Base-by-base conservation (phyloP, 2,113 vertebrate species). In the Tragulus kanchil region DNA sequence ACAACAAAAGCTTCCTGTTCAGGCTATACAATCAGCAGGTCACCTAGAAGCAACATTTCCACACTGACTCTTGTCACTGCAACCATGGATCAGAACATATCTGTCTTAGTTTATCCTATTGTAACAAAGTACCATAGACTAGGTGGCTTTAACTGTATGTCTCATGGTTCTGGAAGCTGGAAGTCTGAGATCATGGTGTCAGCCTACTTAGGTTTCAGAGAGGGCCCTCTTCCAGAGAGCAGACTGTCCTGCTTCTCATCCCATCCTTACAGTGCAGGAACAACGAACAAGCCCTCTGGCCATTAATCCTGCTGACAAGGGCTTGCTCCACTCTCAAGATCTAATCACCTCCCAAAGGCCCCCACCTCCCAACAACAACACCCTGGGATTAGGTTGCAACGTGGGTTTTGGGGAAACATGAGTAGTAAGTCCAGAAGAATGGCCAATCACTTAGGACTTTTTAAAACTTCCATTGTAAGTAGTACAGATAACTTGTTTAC, bases 71-170 rank as follows among this genome's bases (percentile, higher is more conserved):
- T 48, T 3, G 36, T 23, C 19, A 7, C 75, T 11, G 21, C 1
- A 13, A 6, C 8, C 0, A 21, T 4, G 69, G 4, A 1, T n/a
- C 62, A 4, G 62, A 12, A 5, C 26, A 1, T 8, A 28, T 14
- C n/a, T 83, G 16, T 21, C 64, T 56, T 4, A n/a, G 56, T 48
- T 89, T 17, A 26, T 9, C 28, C 71, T 58, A 52, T 45, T 8
- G 21, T n/a, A 14, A 50, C 54, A 19, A 8, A 73, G 42, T 42
- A 6, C 67, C 50, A 0, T 4, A 21, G 65, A n/a, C 45, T 0
- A 61, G 42, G 52, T 25, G 81, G 52, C 31, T 69, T 69, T 52
- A 45, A 26, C 48, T 6, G 2, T 13, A 9, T 48, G 17, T 48
- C 19, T 56, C 65, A 14, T 12, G n/a, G 28, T 75, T 65, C 89